These are phyloP conservation scores for Drosophila hawaiiensis DNA, from an alignment of 2,888 invertebrate genomes.

Conservation along the genomic window DNA sequence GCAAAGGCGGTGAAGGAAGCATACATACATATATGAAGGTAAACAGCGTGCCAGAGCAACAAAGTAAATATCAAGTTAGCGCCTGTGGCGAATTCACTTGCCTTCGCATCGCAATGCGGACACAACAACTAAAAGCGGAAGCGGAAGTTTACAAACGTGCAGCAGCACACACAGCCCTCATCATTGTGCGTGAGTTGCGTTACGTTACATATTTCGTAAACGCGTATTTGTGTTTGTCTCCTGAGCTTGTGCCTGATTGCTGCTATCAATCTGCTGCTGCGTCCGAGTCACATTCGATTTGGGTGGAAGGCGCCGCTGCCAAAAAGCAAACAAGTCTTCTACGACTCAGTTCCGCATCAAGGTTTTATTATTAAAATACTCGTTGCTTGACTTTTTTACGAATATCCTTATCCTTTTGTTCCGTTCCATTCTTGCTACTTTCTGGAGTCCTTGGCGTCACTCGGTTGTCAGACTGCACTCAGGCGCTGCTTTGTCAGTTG, in stretches of 20 bases:
- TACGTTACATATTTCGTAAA: conserved; percentile 1
- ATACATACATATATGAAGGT: conserved; percentile 40
- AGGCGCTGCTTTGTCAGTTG: conserved; percentile 33
- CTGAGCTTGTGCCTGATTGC: conserved; percentile 34
- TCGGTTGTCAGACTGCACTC: conserved; percentile 53
- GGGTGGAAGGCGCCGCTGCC: background rate
- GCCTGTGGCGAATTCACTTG: conserved; percentile 71
- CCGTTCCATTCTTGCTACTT: background rate
- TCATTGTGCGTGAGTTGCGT: conserved; percentile 60
- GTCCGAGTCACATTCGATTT: conserved; percentile 21
- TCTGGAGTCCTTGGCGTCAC: conserved; percentile 35
- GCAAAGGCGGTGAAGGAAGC: background rate
- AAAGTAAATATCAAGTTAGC: conserved; percentile 80
- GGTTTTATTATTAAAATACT: conserved; percentile 45
- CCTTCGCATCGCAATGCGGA: conserved; percentile 46
- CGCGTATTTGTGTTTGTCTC: conserved; percentile 27
- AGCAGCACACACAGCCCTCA: conserved; percentile 27
- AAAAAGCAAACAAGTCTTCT: conserved; percentile 27
- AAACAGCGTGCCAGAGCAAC: conserved; percentile 66
- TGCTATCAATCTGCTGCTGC: conserved; percentile 42
- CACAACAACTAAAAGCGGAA: conserved; percentile 77
- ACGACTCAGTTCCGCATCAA: conserved; percentile 17
- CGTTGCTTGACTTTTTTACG: conserved; percentile 43
- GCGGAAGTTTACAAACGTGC: conserved; percentile 75
- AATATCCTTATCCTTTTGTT: background rate